Evolutionary conservation across 2,113 vertebrate genomes (phyloP).

Genomic region (Prolemur simus): DNA sequence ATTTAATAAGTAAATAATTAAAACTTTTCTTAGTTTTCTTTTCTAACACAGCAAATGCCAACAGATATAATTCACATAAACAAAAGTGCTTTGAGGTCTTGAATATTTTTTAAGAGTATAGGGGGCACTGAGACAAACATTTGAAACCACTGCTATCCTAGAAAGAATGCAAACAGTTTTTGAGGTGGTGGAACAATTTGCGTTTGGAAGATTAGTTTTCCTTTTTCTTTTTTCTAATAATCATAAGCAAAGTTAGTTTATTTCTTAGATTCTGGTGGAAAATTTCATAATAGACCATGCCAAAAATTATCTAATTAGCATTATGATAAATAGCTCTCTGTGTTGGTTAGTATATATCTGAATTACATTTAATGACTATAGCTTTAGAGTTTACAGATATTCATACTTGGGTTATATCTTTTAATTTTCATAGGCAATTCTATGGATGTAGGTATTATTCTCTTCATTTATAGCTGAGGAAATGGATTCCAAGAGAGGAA

Average conservation of each 20-base stretch:
- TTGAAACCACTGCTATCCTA: neutral
- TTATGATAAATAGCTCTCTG: neutral
- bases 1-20: neutral
- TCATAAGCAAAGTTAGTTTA: neutral
- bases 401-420: neutral
- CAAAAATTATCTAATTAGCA: conserved; percentile 17
- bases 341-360: neutral
- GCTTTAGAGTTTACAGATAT: neutral
- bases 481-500: conserved; percentile 37
- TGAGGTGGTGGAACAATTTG: neutral
- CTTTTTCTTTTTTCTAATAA: neutral
- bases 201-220: neutral
- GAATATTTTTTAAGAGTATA: neutral
- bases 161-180: neutral
- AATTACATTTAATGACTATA: neutral
- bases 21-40: neutral
- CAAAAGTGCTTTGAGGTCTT: neutral
- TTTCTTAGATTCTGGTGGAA: conserved; percentile 39
- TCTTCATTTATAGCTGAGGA: conserved; percentile 20
- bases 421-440: neutral
- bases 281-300: neutral
- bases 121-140: neutral
- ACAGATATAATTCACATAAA: neutral
- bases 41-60: neutral
- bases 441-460: neutral